Base-by-base conservation (phyloP, 2,888 invertebrate genomes). In the Lathronympha strigana region DNA sequence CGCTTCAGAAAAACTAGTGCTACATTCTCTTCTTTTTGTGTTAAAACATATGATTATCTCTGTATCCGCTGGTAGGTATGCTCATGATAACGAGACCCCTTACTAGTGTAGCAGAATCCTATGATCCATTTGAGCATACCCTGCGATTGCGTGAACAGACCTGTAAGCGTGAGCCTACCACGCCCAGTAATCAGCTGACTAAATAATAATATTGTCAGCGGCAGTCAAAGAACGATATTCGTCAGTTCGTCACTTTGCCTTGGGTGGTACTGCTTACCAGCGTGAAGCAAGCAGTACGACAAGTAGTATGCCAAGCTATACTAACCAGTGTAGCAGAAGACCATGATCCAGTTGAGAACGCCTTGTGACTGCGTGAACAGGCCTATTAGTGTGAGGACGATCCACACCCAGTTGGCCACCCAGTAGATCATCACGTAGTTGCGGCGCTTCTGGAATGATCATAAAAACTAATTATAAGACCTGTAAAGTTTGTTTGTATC, bases 381-480 rank as follows among this genome's bases (percentile, higher is more conserved):
- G 0, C 55, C 55, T 6, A 63, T 6, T 1, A 63, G 28, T 4
- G 17, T 40, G 0, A 63, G 31, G 8, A 57, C 23, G n/a, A 55
- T 38, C 38, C 49, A 38, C 40, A 50, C 63, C 28, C 38, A 15
- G 47, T 63, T 50, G 0, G 45, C 38, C 3, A 54, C 25, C 63
- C 63, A 63, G 50, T 63, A 63, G 11, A 50, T 31, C 63, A 55
- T 63, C 21, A 63, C 63, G 40, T 50, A 57, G 55, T 50, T 50
- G 0, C 63, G 63, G 0, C 63, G 55, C 19, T 63, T 63, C 63
- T 63, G 57, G 0, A 63, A 63, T n/a, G n/a, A n/a, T n/a, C n/a
- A 21, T 25, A 49, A 23, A 9, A 15, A 9, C 0, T 2, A 36
- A n/a, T n/a, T n/a, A n/a, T n/a, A n/a, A n/a, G n/a, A n/a, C n/a